Percentiles rank a stretch among this genome's conserved stretches.
These are phyloP conservation scores for Addax nasomaculatus DNA, from an alignment of 2,113 vertebrate species.

Conservation along the genomic window DNA sequence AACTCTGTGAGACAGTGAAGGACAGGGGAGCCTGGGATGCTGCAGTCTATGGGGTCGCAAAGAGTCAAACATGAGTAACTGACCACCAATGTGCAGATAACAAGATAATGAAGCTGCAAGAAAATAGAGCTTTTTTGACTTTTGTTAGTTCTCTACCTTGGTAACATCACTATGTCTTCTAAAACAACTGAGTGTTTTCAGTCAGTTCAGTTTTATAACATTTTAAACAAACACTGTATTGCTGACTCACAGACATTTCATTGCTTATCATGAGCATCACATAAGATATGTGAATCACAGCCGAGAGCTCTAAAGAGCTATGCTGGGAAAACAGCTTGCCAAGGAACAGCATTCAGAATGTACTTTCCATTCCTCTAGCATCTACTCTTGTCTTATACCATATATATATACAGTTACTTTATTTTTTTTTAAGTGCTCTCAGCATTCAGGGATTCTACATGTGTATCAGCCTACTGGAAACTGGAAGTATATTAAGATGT, in stretches of 20 bases:
- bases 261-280: not conserved
- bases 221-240: slow-evolving; percentile 28
- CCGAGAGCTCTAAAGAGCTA: not conserved
- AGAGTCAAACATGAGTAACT: not conserved
- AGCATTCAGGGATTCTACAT: not conserved
- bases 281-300: not conserved
- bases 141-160: not conserved
- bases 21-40: not conserved
- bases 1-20: not conserved
- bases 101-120: not conserved
- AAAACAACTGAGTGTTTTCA: not conserved
- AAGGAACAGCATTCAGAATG: not conserved
- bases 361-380: not conserved
- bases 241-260: slow-evolving; percentile 27
- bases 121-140: not conserved
- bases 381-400: not conserved
- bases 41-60: not conserved
- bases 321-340: not conserved
- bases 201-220: not conserved
- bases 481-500: not conserved
- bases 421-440: not conserved
- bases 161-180: slow-evolving; percentile 3
- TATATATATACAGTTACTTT: not conserved
- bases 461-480: not conserved
- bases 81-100: not conserved